Evolutionary conservation across 2,797 vertebrate genomes (phyloP).

Genomic region (Emys orbicularis): DNA sequence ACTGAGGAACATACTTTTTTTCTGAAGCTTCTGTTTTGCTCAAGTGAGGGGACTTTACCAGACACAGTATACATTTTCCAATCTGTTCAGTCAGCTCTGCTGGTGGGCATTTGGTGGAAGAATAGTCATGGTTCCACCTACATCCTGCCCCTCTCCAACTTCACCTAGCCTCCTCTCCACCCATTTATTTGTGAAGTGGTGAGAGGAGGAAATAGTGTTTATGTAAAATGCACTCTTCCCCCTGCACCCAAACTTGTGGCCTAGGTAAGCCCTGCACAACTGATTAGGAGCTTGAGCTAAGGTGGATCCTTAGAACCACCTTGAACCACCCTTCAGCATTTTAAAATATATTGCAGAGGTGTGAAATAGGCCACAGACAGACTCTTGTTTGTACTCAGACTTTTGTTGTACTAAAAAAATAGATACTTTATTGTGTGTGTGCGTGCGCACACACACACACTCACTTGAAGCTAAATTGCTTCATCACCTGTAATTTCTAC

Average conservation of each 20-base stretch:
- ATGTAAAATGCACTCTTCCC: neutral
- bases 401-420: slow-evolving; percentile 56
- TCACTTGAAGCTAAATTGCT: slow-evolving; percentile 53
- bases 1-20: neutral
- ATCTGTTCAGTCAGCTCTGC: neutral
- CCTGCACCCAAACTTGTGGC: neutral
- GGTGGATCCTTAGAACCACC: slow-evolving; percentile 45
- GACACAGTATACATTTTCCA: neutral
- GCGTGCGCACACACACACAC: neutral
- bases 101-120: neutral
- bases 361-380: slow-evolving; percentile 53
- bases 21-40: neutral
- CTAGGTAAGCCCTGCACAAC: neutral
- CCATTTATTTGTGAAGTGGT: neutral
- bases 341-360: slow-evolving; percentile 32
- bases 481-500: slow-evolving; percentile 46
- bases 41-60: neutral
- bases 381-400: neutral
- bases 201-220: neutral
- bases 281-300: neutral
- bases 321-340: slow-evolving; percentile 57
- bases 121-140: neutral
- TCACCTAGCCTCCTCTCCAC: neutral
- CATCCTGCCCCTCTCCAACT: neutral
- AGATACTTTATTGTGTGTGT: neutral